Base-by-base conservation (phyloP, 2,113 vertebrate species). In the Smithornis capensis region DNA sequence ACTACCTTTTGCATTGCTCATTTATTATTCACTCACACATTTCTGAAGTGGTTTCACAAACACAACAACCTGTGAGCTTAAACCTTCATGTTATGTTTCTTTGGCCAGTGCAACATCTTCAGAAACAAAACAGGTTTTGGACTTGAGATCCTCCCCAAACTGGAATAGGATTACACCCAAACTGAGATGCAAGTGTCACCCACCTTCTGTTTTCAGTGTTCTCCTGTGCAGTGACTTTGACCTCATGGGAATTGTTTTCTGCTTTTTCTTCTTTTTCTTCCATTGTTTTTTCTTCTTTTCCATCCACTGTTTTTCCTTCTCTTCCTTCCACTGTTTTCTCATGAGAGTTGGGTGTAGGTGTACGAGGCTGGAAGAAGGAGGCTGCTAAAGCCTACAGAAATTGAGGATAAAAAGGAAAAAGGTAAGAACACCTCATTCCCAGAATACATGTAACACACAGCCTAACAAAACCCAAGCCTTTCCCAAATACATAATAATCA, bases 281-380 rank as follows among this genome's bases (percentile, higher is more conserved):
- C 37, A 52, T 67, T 79, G 91, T 97, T 96, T 98, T 98, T 88
- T 94, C 97, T 91, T 96, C 92, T 89, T 92, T 98, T 24, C 94
- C 92, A 88, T 95, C 96, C 33, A 49, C 63, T 78, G 91, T 97
- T 96, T 98, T 98, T 88, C 94, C 97, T 91, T 96, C 92, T 89
- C 92, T 98, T 24, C 94, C 92, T 89, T 57, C 57, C 57, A 24
- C n/a, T 7, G n/a, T 9, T 59, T 18, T 37, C 24, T 89, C 94
- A 57, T 64, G 84, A 7, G 95, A 33, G 92, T 98, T 98, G 12
- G 93, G 24, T 86, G 89, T 56, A 19, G 93, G 53, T 79, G 90
- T 76, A 14, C 90, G 97, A 97, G 98, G 98, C 95, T 98, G 98
- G 95, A 99, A 99, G 97, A 99, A 98, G 42, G 99, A 98, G 68